These are phyloP conservation scores for Steinernema feltiae DNA, from an alignment of 1,140 invertebrate genomes.

Conservation along the genomic window DNA sequence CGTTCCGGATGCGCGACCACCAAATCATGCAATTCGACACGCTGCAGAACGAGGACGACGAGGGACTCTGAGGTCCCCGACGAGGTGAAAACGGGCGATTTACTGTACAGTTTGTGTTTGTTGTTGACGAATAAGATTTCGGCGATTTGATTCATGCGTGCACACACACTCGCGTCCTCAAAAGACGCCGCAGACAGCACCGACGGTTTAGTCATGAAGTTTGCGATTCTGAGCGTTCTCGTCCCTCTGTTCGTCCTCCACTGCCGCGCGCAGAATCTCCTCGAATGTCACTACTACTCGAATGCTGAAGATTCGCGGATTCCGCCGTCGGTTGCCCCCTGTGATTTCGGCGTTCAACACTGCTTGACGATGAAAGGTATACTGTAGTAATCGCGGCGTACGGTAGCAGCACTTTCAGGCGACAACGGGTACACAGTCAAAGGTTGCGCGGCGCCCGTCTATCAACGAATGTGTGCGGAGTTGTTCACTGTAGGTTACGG, in stretches of 20 bases:
- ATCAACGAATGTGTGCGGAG: too few relatives aligned
- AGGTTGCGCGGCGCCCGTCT: too few relatives aligned
- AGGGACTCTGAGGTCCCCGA: neutral
- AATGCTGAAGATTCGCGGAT: neutral
- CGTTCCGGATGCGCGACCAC: neutral
- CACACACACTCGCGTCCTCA: neutral
- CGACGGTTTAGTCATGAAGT: neutral
- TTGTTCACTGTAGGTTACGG: too few relatives aligned
- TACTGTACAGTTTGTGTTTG: conserved; percentile 1
- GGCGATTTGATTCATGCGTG: conserved; percentile 7
- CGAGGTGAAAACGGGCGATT: neutral
- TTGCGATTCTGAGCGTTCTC: neutral
- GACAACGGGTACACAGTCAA: too few relatives aligned
- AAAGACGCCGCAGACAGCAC: neutral
- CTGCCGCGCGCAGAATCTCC: neutral
- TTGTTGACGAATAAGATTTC: conserved; percentile 11
- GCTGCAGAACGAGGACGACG: conserved; percentile 11
- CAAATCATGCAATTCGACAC: conserved; percentile 11
- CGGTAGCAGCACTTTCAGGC: too few relatives aligned
- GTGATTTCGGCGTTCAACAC: neutral
- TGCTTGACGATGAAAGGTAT: neutral
- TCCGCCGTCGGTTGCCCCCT: neutral
- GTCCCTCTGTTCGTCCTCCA: neutral
- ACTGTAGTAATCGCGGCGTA: too few relatives aligned
- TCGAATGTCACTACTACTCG: neutral